These are phyloP conservation scores for Pogonus chalceus DNA, from an alignment of 1,140 invertebrate genomes.

Conservation along the genomic window DNA sequence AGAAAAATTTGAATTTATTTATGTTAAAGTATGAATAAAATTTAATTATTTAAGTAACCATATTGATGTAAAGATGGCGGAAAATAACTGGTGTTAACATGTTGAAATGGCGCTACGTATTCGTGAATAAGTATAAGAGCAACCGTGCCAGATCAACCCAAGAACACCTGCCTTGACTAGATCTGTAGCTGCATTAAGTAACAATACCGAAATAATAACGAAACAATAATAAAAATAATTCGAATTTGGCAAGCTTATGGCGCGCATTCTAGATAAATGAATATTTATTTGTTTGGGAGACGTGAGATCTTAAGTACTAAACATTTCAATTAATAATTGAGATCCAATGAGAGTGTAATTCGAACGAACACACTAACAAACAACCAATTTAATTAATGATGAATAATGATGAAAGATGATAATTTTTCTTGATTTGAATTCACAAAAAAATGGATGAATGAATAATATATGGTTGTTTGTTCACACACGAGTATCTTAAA, in stretches of 20 bases:
- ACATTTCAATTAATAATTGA: neutral
- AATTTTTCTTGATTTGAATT: no score
- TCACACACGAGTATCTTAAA: neutral
- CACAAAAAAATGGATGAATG: neutral
- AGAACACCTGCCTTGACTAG: neutral
- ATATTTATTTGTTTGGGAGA: conserved; percentile 3
- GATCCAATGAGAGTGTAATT: conserved; percentile 1
- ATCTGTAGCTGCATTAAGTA: neutral
- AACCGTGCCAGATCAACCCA: neutral
- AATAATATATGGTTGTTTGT: conserved; percentile 1
- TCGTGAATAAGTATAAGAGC: neutral
- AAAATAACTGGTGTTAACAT: no score
- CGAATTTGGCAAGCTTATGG: conserved; percentile 4
- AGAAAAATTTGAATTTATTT: no score
- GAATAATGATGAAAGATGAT: neutral
- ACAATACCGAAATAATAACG: neutral
- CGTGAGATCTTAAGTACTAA: conserved; percentile 6
- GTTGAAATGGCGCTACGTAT: neutral
- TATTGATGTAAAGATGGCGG: no score
- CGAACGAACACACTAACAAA: neutral
- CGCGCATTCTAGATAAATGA: neutral
- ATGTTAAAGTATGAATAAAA: no score
- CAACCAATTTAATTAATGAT: neutral
- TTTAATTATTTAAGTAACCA: no score
- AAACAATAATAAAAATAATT: no score